Evolutionary conservation across 2,113 vertebrate species (phyloP), one percentile per base, ranked within the genome.

Genomic region (Hippocampus zosterae): DNA sequence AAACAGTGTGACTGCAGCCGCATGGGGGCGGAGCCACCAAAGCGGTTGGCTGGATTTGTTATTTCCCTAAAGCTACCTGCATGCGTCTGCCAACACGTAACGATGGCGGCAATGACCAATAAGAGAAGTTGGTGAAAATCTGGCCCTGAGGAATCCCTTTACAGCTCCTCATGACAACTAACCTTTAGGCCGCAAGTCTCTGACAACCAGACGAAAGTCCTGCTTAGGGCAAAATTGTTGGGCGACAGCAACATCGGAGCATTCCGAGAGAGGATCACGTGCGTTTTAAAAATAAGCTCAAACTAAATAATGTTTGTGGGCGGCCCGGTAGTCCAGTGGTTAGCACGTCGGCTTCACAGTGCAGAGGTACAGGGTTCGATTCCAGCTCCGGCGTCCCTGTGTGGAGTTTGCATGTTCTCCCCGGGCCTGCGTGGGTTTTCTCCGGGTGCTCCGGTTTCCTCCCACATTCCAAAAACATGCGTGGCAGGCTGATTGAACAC

Each of bases 1-100:
- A 82, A 84, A 85, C 72, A 40, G 57, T 71, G 68, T 67, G 37
- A 64, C 75, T 74, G 44, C 68, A 60, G 27, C 61, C 65, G 56
- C n/a, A 55, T n/a, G 5, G 65, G 72, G 87, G 84, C 29, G 83
- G 87, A 76, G 87, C 80, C 3, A 69, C 63, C 13, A 8, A 10
- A 71, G 48, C 0, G 46, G 33, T 23, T 67, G 61, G 57, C 48
- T 44, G 16, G 1, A 48, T 37, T 63, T 61, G 66, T 56, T 62
- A 53, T 68, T 56, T 40, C 11, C 52, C 46, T 23, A 11, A 25
- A 60, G 46, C 62, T 69, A 72, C 64, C 62, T 16, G 12, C 71
- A 23, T 64, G 71, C 61, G 33, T 57, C 21, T 52, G 52, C 21
- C 33, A 23, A 37, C 23, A 40, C 65, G 68, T 5, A 67, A 72